A percentile compares a stretch with the other conserved stretches of the same genome.
Evolutionary conservation across 2,797 vertebrate genomes (phyloP).

Genomic region (Poeciliopsis paucimaculata): DNA sequence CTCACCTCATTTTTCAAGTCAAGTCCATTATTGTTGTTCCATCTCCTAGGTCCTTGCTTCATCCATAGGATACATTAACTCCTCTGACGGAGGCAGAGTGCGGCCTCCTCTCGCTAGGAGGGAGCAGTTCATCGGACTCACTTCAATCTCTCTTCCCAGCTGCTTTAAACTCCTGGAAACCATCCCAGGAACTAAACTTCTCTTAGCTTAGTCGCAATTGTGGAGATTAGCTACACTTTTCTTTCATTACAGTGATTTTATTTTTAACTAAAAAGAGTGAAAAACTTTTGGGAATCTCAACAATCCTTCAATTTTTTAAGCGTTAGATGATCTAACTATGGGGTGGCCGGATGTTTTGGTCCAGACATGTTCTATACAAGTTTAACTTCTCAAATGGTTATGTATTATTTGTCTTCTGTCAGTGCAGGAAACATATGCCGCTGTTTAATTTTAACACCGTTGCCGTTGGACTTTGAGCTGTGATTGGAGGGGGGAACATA

Average conservation of each 20-base stretch:
- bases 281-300: background rate
- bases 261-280: background rate
- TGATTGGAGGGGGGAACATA: too few species aligned
- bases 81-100: background rate
- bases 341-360: background rate
- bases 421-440: background rate
- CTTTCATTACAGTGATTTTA: background rate
- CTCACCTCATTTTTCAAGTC: background rate
- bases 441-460: background rate
- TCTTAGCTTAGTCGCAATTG: background rate
- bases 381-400: background rate
- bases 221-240: background rate
- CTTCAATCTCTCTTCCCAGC: background rate
- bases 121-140: background rate
- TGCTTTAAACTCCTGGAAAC: background rate
- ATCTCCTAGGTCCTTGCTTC: background rate
- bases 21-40: too few species aligned
- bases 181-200: too few species aligned
- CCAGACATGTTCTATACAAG: background rate
- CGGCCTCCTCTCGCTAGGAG: background rate
- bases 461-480: constrained; percentile 19
- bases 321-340: background rate
- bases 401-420: background rate
- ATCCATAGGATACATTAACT: too few species aligned
- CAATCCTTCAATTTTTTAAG: background rate